phyloP scores from a whole-genome alignment of 2,888 invertebrate species.

The Drosophila mayaguana region DNA sequence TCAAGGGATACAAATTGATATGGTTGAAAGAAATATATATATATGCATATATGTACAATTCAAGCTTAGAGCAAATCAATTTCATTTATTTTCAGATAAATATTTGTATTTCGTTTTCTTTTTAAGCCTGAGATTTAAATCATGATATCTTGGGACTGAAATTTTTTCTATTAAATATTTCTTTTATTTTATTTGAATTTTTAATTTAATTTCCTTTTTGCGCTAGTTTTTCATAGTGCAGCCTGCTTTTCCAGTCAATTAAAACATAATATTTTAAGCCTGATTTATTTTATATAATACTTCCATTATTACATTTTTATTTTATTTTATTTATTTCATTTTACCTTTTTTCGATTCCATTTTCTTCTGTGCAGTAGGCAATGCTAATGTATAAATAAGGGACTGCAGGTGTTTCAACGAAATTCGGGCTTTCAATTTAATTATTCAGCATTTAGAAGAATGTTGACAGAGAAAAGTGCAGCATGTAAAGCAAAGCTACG shows the following conservation, averaged over 20 bases:
- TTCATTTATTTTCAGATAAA: background rate
- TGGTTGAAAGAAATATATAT: background rate
- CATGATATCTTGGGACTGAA: background rate
- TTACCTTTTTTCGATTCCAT: background rate
- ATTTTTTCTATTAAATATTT: no score
- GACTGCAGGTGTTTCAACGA: background rate
- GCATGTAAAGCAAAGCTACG: background rate
- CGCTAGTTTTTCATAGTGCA: no score
- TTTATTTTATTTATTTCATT: background rate
- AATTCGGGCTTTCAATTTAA: background rate
- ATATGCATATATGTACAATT: background rate
- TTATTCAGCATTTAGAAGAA: slow-evolving; percentile 6
- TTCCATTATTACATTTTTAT: background rate
- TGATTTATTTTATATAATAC: background rate
- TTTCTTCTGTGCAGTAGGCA: background rate
- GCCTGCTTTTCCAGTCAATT: background rate
- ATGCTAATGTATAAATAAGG: background rate
- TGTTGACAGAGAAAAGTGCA: slow-evolving; percentile 15
- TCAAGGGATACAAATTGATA: slow-evolving; percentile 22
- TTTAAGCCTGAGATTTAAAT: no score
- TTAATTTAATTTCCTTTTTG: no score
- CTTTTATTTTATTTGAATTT: no score
- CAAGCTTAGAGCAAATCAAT: no score
- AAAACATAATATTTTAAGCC: background rate
- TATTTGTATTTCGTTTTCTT: background rate